Conservation (phyloP, 2,113 vertebrate species). For the Siniperca knerii region DNA sequence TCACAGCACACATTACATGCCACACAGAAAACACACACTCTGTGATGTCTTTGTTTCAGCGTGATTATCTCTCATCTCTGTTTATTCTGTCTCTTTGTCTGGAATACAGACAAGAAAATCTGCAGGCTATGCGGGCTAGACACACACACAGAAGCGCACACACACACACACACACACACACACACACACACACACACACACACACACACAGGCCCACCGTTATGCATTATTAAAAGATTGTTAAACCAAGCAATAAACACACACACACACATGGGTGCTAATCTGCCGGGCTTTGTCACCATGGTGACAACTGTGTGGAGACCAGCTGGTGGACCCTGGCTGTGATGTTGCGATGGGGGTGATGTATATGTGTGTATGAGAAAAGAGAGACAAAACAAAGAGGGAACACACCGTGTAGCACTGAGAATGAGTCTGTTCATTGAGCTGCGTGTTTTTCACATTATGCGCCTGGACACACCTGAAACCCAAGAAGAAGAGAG, state of each 20-base stretch:
- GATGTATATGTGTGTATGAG: background rate
- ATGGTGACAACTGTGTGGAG: conserved; percentile 62
- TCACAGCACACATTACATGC: no score
- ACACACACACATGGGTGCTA: conserved; percentile 63
- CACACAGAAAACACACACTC: background rate
- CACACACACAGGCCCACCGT: conserved; percentile 11
- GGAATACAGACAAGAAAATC: conserved; percentile 15
- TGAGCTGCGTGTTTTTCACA: background rate
- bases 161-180: conserved; percentile 2
- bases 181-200: background rate
- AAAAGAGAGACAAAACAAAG: conserved; percentile 40
- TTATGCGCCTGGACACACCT: conserved; percentile 5
- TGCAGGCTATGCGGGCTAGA: conserved; percentile 28
- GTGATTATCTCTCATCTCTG: background rate
- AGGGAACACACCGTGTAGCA: background rate
- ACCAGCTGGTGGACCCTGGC: conserved; percentile 68
- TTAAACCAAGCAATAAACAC: conserved; percentile 67
- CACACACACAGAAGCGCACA: conserved; percentile 5
- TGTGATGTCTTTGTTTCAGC: background rate
- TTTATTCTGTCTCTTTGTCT: conserved; percentile 48
- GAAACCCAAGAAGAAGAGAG: background rate
- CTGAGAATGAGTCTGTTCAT: background rate
- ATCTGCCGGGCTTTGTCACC: conserved; percentile 63
- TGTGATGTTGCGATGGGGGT: conserved; percentile 34
- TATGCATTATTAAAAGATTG: conserved; percentile 78